Percentiles rank a stretch among this genome's conserved stretches.
phyloP scores from a whole-genome alignment of 2,113 vertebrate genomes.

The Thymallus thymallus region DNA sequence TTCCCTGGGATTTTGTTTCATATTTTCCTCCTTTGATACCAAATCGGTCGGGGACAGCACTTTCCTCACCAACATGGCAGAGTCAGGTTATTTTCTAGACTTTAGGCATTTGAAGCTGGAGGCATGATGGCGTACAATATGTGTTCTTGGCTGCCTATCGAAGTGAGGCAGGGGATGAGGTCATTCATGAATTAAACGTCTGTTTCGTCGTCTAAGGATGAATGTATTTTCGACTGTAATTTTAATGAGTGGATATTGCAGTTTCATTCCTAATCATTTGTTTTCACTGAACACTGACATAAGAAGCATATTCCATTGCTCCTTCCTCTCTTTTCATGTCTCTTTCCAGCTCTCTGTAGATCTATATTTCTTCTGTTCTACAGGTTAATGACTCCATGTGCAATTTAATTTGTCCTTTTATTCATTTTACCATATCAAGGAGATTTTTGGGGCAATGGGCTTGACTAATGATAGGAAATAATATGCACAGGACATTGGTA shows the following conservation, averaged over 20 bases:
- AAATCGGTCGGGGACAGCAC: conserved; percentile 20
- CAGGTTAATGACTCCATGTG: background rate
- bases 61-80: conserved; percentile 12
- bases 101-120: background rate
- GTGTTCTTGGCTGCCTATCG: background rate
- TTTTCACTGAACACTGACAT: too few relatives aligned
- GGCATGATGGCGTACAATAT: background rate
- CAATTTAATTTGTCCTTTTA: background rate
- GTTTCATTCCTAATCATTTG: too few relatives aligned
- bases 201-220: too few relatives aligned
- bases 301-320: too few relatives aligned
- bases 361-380: background rate
- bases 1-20: conserved; percentile 48
- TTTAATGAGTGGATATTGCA: too few relatives aligned
- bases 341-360: too few relatives aligned
- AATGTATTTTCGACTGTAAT: too few relatives aligned
- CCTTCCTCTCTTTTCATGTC: too few relatives aligned
- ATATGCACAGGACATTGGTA: background rate
- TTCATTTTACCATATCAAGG: background rate
- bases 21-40: conserved; percentile 42
- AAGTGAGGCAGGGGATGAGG: background rate
- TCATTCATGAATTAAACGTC: background rate
- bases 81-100: background rate
- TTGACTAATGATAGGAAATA: background rate
- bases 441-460: background rate